Evolutionary conservation across 1,140 invertebrate species (phyloP), one percentile per base, ranked within the genome.

Genomic region (Ceratitis capitata): DNA sequence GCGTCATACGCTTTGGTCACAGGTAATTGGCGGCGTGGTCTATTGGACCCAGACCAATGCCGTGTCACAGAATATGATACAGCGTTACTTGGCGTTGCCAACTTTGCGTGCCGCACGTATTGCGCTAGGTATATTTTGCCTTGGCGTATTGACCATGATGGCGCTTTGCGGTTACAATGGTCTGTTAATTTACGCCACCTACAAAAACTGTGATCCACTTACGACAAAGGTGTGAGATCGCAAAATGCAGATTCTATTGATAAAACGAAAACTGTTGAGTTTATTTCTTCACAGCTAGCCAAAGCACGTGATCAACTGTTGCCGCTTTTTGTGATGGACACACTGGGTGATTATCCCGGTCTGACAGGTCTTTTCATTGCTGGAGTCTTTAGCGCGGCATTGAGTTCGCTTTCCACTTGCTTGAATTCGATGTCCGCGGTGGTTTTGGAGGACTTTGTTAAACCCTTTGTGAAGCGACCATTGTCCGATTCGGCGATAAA

Each of bases 391-490:
- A 95, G 94, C 87, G 95, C 95, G 12, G 95, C 95, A 19, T 88
- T 96, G 1, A 95, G 95, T 92, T 94, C 96, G 0, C 92, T 97
- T 2, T 97, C 96, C 2, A 96, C 96, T 35, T 96, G 96, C 47
- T 92, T 97, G 2, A 97, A 97, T 88, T 96, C 96, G 53, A 93
- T 97, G 92, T 95, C 96, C 2, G 96, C 96, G 47, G 95, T 96
- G 51, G 95, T 97, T 84, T 92, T 96, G 35, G 93, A 96, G 82
- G 95, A 95, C 85, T 94, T 94, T 64, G 92, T 94, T 1, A 94
- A 94, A 90, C 93, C 88, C 3, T 92, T 89, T 69, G 89, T 91
- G 90, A 89, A 87, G 91, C 88, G 89, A 90, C 89, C 88, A 88
- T 92, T 82, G 88, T 95, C 84, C 87, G 91, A 35, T 92, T 93